Evolutionary conservation across 2,888 invertebrate genomes (phyloP).

Genomic region (Hydrotaea diabolus): DNA sequence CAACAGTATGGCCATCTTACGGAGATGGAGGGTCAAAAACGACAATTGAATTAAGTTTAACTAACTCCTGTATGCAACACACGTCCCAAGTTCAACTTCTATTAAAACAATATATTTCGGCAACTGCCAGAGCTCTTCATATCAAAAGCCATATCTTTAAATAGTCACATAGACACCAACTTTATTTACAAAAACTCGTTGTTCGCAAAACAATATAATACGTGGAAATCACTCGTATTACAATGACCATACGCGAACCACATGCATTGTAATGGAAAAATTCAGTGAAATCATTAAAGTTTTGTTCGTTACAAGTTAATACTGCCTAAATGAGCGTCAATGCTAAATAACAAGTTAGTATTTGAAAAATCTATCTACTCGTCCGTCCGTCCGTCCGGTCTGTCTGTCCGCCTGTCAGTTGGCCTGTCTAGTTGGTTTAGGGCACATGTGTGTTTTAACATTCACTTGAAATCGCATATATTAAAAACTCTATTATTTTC

Average conservation of each 20-base stretch:
- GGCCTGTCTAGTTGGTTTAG: background rate
- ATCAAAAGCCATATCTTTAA: too few species aligned
- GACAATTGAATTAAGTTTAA: too few species aligned
- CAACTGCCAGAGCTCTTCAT: too few species aligned
- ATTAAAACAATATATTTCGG: too few species aligned
- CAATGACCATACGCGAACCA: background rate
- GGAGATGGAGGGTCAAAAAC: too few species aligned
- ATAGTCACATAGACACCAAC: background rate
- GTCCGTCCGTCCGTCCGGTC: too few species aligned
- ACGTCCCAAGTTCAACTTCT: too few species aligned
- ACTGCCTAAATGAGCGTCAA: constrained; percentile 6
- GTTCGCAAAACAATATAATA: constrained; percentile 14
- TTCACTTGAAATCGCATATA: constrained; percentile 26
- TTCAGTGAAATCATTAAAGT: constrained; percentile 26
- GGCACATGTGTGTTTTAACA: background rate
- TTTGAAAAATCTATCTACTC: too few species aligned
- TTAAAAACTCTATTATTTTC: constrained; percentile 37
- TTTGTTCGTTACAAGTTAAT: constrained; percentile 4
- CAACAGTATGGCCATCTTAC: too few species aligned
- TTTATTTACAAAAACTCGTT: background rate
- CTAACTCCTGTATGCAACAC: too few species aligned
- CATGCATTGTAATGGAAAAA: background rate
- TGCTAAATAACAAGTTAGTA: background rate
- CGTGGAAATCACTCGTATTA: background rate
- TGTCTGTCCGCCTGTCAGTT: background rate